Evolutionary conservation across 2,797 vertebrate species (phyloP), one percentile per base, ranked within the genome.

Genomic region (Oophaga sylvatica): DNA sequence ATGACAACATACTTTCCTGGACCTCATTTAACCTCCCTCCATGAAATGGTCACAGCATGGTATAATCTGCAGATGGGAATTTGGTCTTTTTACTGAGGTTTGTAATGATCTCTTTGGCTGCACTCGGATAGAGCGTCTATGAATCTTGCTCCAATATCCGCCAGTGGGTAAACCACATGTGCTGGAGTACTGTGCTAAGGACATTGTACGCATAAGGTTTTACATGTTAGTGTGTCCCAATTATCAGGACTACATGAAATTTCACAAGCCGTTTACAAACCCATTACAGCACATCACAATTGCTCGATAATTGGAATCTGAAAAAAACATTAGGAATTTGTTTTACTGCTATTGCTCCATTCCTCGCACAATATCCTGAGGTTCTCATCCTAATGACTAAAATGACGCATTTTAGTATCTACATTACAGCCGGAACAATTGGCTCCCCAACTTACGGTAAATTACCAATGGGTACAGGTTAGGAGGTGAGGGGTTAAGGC

Each of bases 91-190:
- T 56, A 60, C 35, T 3, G 31, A 86, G 68, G 41, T 81, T 56
- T n/a, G 59, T 81, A 20, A 65, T 71, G 53, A 73, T 87, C 67
- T 81, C 59, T 59, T 82, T 75, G 70, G 79, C 60, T 62, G 85
- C 57, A n/a, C 85, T 87, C 76, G 59, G 79, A 62, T 16, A 70
- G 41, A 29, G 59, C 7, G 77, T 80, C 31, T 29, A 5, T 71
- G 26, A 70, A 82, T 62, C 59, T 82, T 81, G 79, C 70, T 76
- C 57, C 68, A 87, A 81, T 82, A 59, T 75, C n/a, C 19, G 20
- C 22, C 62, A n/a, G 70, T 81, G 31, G 76, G 41, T 75, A 73
- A 76, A 73, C 35, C 41, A 20, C 57, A 75, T 53, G 56, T 20
- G 26, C n/a, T 35, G 20, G 9, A 65, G 41, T 13, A 22, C 53